These are phyloP conservation scores for Drosophila azteca DNA, from an alignment of 1,140 invertebrate species.

Conservation along the genomic window DNA sequence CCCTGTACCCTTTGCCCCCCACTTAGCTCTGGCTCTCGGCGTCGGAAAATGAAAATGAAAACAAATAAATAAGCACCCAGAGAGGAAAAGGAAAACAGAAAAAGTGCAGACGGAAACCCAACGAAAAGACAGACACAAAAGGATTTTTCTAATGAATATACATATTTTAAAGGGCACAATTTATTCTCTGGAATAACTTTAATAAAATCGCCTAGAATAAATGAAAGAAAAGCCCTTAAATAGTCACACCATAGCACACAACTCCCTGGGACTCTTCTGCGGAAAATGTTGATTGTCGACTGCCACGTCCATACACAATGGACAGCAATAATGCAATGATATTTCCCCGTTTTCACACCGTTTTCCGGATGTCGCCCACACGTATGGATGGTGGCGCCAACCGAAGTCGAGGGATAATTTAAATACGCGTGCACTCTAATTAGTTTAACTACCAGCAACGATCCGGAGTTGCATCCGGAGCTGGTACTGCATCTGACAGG, in stretches of 20 bases:
- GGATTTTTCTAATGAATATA: conserved; percentile 43
- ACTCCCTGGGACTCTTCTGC: too few relatives aligned
- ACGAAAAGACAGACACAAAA: conserved; percentile 27
- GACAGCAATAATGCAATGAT: conserved; percentile 6
- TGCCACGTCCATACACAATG: too few relatives aligned
- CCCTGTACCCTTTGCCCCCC: too few relatives aligned
- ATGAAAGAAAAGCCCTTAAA: too few relatives aligned
- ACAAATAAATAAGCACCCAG: conserved; percentile 71
- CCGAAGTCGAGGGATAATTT: conserved; percentile 59
- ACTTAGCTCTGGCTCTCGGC: conserved; percentile 20
- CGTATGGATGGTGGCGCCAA: conserved; percentile 30
- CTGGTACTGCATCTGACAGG: conserved; percentile 24
- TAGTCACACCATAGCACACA: too few relatives aligned
- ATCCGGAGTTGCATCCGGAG: not conserved
- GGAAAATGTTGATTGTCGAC: conserved; percentile 19
- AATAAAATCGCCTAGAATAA: too few relatives aligned
- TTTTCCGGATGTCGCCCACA: not conserved
- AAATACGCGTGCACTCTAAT: conserved; percentile 78
- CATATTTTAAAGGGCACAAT: conserved; percentile 27
- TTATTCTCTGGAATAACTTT: too few relatives aligned
- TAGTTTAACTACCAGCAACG: conserved; percentile 51
- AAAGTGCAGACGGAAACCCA: conserved; percentile 20
- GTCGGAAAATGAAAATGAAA: conserved; percentile 70
- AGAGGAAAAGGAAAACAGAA: not conserved
- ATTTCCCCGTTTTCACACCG: conserved; percentile 21